A percentile compares a stretch with the other conserved stretches of the same genome.
phyloP scores from a whole-genome alignment of 2,797 vertebrate genomes.

The Microctenopoma stevenorrisi region DNA sequence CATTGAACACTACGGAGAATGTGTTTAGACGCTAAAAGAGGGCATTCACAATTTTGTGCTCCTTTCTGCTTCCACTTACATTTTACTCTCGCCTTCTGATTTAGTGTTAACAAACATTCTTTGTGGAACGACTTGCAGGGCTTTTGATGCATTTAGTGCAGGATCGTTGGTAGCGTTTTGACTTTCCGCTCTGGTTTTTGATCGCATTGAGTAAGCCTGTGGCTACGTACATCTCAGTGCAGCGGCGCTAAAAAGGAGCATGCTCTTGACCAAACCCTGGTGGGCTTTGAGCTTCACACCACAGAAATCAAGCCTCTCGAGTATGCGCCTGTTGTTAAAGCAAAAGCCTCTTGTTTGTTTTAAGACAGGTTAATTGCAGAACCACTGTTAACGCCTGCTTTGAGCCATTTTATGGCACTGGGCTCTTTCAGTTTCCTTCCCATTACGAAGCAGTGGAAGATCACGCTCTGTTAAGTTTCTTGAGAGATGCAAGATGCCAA shows the following conservation, averaged over 20 bases:
- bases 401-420: slow-evolving; percentile 67
- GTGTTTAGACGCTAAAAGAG: slow-evolving; percentile 50
- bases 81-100: slow-evolving; percentile 48
- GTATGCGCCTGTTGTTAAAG: slow-evolving; percentile 70
- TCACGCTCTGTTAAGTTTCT: slow-evolving; percentile 80
- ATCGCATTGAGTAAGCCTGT: slow-evolving; percentile 48
- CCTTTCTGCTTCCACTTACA: slow-evolving; percentile 50
- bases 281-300: slow-evolving; percentile 62
- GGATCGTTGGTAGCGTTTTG: slow-evolving; percentile 39
- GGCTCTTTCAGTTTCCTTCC: slow-evolving; percentile 68
- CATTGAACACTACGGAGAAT: slow-evolving; percentile 61
- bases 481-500: slow-evolving; percentile 73
- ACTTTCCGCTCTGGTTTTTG: slow-evolving; percentile 46
- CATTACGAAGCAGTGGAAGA: slow-evolving; percentile 69
- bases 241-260: slow-evolving; percentile 68
- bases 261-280: slow-evolving; percentile 72
- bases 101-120: slow-evolving; percentile 47
- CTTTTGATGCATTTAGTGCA: slow-evolving; percentile 35
- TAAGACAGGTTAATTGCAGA: slow-evolving; percentile 81
- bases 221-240: slow-evolving; percentile 49
- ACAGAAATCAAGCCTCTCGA: slow-evolving; percentile 69
- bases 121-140: slow-evolving; percentile 38
- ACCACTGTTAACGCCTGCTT: slow-evolving; percentile 69
- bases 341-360: slow-evolving; percentile 77
- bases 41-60: slow-evolving; percentile 54